phyloP scores from a whole-genome alignment of 2,797 vertebrate genomes.

The Fratercula arctica region DNA sequence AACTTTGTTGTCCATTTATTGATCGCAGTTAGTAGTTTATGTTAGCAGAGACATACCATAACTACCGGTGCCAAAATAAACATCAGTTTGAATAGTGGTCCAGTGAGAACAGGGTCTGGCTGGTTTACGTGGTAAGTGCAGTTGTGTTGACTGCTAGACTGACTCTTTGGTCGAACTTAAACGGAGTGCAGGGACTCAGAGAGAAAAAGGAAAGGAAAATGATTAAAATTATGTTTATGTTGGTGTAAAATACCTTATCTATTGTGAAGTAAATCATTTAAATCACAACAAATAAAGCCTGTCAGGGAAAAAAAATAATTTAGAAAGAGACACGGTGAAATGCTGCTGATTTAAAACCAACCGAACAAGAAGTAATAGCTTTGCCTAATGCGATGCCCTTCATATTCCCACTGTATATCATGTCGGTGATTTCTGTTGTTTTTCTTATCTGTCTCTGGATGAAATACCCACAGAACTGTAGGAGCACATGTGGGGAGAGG shows the following conservation, averaged over 20 bases:
- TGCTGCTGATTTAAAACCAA: background rate
- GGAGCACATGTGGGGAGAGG: background rate
- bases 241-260: background rate
- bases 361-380: background rate
- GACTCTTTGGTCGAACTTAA: background rate
- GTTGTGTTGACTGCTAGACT: background rate
- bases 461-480: background rate
- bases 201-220: background rate
- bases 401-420: background rate
- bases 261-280: background rate
- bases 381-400: background rate
- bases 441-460: background rate
- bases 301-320: background rate
- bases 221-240: background rate
- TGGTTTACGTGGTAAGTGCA: background rate
- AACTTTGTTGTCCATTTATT: constrained; percentile 59
- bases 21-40: constrained; percentile 45
- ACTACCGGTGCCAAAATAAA: constrained; percentile 45
- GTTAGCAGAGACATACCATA: constrained; percentile 22
- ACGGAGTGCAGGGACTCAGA: background rate
- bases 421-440: background rate
- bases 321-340: background rate
- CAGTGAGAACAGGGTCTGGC: background rate
- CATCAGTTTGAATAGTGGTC: constrained; percentile 19
- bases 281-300: background rate